Percentiles rank a stretch among this genome's conserved stretches.
These are phyloP conservation scores for Drosophila quinaria DNA, from an alignment of 2,888 invertebrate species.

Conservation along the genomic window DNA sequence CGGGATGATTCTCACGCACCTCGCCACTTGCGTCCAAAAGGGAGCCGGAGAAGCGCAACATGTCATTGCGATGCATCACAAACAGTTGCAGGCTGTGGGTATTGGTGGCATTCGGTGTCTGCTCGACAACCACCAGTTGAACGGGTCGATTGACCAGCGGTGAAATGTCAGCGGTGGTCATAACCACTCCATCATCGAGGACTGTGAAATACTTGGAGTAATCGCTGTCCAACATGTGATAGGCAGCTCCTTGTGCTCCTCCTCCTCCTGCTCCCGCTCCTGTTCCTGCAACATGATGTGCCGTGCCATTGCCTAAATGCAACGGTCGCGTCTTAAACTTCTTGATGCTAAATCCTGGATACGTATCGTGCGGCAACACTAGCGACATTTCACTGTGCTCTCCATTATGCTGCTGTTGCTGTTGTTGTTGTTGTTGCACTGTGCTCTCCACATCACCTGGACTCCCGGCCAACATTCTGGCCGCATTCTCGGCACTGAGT, in stretches of 20 bases:
- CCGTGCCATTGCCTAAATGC: slow-evolving; percentile 45
- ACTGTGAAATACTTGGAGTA: slow-evolving; percentile 95
- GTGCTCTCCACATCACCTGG: slow-evolving; percentile 56
- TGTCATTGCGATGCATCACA: slow-evolving; percentile 93
- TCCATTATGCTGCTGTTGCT: slow-evolving; percentile 21
- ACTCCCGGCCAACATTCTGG: slow-evolving; percentile 80
- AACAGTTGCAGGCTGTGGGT: slow-evolving; percentile 93
- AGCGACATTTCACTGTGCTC: slow-evolving; percentile 83
- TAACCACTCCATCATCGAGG: slow-evolving; percentile 94
- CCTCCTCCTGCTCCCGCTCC: background rate
- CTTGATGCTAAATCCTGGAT: slow-evolving; percentile 95
- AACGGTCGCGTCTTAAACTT: slow-evolving; percentile 88
- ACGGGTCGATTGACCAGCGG: slow-evolving; percentile 93
- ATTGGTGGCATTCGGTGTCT: slow-evolving; percentile 92
- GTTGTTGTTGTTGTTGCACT: slow-evolving; percentile 11
- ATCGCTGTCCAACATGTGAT: slow-evolving; percentile 91
- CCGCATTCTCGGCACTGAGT: slow-evolving; percentile 80
- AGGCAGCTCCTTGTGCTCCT: slow-evolving; percentile 83
- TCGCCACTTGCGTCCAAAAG: slow-evolving; percentile 89
- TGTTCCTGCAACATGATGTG: slow-evolving; percentile 4
- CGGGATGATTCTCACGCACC: slow-evolving; percentile 91
- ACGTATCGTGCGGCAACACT: slow-evolving; percentile 95
- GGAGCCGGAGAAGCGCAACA: slow-evolving; percentile 91
- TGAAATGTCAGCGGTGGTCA: slow-evolving; percentile 95
- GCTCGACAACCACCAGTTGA: slow-evolving; percentile 92